A percentile compares a stretch with the other conserved stretches of the same genome.
phyloP scores from a whole-genome alignment of 1,140 invertebrate species.

The Ptiloglossa arizonensis region DNA sequence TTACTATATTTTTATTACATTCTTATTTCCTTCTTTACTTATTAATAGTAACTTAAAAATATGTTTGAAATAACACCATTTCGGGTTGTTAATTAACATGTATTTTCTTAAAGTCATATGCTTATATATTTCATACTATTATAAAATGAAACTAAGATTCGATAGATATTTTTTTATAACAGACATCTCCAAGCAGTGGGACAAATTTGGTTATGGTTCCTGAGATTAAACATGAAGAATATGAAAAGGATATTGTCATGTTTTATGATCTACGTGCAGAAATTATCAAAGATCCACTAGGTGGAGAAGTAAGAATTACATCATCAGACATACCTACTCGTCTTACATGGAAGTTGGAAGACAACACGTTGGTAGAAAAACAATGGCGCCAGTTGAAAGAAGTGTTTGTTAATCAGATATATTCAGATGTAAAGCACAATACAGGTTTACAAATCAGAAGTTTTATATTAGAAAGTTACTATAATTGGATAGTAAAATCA shows the following conservation, averaged over 20 bases:
- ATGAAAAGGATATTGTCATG: slow-evolving; percentile 37
- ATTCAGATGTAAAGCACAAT: slow-evolving; percentile 54
- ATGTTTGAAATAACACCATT: background rate
- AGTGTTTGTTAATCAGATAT: slow-evolving; percentile 72
- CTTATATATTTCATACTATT: background rate
- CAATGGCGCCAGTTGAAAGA: slow-evolving; percentile 73
- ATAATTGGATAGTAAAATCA: slow-evolving; percentile 63
- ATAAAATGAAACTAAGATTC: slow-evolving; percentile 27
- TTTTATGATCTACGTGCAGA: slow-evolving; percentile 64
- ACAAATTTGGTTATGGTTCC: slow-evolving; percentile 40
- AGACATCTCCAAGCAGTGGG: slow-evolving; percentile 42
- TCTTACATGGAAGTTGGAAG: slow-evolving; percentile 17
- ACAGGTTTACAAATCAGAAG: slow-evolving; percentile 63
- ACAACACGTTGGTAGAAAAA: slow-evolving; percentile 49
- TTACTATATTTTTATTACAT: slow-evolving; percentile 39
- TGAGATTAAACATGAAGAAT: slow-evolving; percentile 36
- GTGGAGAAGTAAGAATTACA: slow-evolving; percentile 65
- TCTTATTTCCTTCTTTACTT: slow-evolving; percentile 32
- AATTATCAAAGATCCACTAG: slow-evolving; percentile 60
- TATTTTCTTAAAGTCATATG: background rate
- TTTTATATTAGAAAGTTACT: slow-evolving; percentile 64
- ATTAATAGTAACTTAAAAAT: background rate
- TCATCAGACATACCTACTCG: slow-evolving; percentile 13
- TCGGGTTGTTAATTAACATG: background rate
- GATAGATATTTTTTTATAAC: slow-evolving; percentile 44